Evolutionary conservation across 2,797 vertebrate genomes (phyloP).

Genomic region (Allobates femoralis): DNA sequence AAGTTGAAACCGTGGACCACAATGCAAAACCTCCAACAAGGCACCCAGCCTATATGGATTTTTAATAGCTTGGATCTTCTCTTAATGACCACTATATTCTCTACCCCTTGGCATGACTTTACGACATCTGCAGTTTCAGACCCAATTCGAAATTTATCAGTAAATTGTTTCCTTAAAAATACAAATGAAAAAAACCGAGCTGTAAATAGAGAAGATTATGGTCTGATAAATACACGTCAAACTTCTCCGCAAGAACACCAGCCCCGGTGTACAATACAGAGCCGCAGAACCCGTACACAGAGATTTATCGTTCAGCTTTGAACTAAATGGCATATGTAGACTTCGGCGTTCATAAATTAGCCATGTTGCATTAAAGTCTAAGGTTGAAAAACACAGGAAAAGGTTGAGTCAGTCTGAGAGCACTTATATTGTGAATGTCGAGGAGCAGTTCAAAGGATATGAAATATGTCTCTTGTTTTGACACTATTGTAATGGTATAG

Average conservation of each 20-base stretch:
- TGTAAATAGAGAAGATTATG: slow-evolving; percentile 63
- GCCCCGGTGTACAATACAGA: slow-evolving; percentile 20
- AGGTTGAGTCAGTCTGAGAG: slow-evolving; percentile 65
- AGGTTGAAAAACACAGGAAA: slow-evolving; percentile 64
- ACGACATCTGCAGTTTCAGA: too few relatives aligned
- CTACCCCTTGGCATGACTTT: too few relatives aligned
- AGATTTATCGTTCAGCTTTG: slow-evolving; percentile 68
- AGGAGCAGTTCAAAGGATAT: slow-evolving; percentile 69
- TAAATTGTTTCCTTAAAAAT: slow-evolving; percentile 5
- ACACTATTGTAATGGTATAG: slow-evolving; percentile 75
- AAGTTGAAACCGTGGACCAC: too few relatives aligned
- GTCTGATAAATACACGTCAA: slow-evolving; percentile 67
- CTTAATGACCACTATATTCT: too few relatives aligned
- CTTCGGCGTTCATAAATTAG: slow-evolving; percentile 65
- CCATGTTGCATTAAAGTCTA: slow-evolving; percentile 66
- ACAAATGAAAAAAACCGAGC: neutral
- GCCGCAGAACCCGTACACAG: slow-evolving; percentile 30
- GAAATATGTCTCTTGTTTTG: slow-evolving; percentile 76
- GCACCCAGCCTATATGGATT: too few relatives aligned
- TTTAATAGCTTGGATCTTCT: too few relatives aligned
- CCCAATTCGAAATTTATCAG: neutral
- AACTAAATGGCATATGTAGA: slow-evolving; percentile 65
- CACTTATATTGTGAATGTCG: slow-evolving; percentile 53
- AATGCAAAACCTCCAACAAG: too few relatives aligned
- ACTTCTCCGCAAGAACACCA: slow-evolving; percentile 58